Evolutionary conservation across 1,140 invertebrate genomes (phyloP).

Genomic region (Pteromalus puparum): DNA sequence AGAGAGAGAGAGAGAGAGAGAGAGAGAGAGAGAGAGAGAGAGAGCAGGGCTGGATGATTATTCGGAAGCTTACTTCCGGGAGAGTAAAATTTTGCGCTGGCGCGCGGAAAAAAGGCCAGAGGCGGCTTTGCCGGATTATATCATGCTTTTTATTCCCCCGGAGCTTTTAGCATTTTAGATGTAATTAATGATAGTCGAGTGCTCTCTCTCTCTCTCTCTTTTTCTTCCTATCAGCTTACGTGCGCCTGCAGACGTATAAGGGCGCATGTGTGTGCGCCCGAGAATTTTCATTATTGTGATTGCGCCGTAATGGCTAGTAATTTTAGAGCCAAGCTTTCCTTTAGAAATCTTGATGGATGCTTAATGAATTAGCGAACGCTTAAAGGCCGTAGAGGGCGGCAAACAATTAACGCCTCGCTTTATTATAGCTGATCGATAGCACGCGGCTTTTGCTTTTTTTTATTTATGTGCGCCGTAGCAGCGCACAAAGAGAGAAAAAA

Average conservation of each 20-base stretch:
- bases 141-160: slow-evolving; percentile 20
- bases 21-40: neutral
- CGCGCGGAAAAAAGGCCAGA: neutral
- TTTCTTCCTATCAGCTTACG: neutral
- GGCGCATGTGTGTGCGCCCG: neutral
- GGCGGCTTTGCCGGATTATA: neutral
- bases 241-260: neutral
- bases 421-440: neutral
- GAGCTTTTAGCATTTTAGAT: slow-evolving; percentile 48
- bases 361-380: neutral
- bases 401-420: slow-evolving; percentile 29
- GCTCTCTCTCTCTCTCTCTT: neutral
- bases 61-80: slow-evolving; percentile 22
- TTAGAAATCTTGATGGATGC: neutral
- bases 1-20: neutral
- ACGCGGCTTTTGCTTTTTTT: too few species aligned
- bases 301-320: neutral
- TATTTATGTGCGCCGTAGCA: neutral
- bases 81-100: neutral
- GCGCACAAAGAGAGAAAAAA: neutral
- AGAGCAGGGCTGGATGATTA: slow-evolving; percentile 12
- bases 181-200: slow-evolving; percentile 44
- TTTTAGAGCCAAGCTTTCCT: neutral
- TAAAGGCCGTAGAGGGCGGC: neutral
- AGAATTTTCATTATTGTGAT: slow-evolving; percentile 26